A percentile compares a stretch with the other conserved stretches of the same genome.
These are phyloP conservation scores for Ascidia mentula DNA, from an alignment of 23 tunicate species.

Conservation along the genomic window DNA sequence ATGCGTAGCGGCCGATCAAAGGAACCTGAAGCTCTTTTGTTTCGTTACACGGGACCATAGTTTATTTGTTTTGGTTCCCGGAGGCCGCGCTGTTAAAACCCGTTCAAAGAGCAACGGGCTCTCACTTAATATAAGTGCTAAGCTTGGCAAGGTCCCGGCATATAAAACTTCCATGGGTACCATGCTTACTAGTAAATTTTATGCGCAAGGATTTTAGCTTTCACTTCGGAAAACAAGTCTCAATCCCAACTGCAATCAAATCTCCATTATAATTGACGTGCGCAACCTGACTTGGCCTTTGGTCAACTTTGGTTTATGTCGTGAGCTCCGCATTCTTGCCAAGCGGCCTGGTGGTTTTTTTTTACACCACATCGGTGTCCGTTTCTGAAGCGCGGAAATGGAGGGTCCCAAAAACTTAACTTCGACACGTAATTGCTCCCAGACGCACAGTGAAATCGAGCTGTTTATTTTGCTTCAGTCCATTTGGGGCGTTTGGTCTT, in stretches of 20 bases:
- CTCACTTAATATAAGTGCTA: neutral
- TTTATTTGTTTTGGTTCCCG: conserved; percentile 2
- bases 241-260: neutral
- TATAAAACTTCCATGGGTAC: too few relatives aligned
- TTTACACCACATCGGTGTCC: too few relatives aligned
- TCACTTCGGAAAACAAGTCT: too few relatives aligned
- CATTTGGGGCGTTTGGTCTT: neutral
- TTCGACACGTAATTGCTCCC: neutral
- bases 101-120: neutral
- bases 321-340: too few relatives aligned
- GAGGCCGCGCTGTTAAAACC: neutral
- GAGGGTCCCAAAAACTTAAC: neutral
- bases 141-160: too few relatives aligned
- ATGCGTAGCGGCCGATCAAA: neutral
- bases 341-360: too few relatives aligned
- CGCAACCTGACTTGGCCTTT: neutral
- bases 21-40: neutral
- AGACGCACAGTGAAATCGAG: neutral
- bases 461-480: conserved; percentile 10
- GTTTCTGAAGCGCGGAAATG: too few relatives aligned
- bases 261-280: neutral
- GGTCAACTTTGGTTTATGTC: neutral
- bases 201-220: too few relatives aligned
- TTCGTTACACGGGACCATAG: neutral
- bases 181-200: too few relatives aligned